Conservation (phyloP, 1,140 invertebrate species). For the Drosophila paulistorum region DNA sequence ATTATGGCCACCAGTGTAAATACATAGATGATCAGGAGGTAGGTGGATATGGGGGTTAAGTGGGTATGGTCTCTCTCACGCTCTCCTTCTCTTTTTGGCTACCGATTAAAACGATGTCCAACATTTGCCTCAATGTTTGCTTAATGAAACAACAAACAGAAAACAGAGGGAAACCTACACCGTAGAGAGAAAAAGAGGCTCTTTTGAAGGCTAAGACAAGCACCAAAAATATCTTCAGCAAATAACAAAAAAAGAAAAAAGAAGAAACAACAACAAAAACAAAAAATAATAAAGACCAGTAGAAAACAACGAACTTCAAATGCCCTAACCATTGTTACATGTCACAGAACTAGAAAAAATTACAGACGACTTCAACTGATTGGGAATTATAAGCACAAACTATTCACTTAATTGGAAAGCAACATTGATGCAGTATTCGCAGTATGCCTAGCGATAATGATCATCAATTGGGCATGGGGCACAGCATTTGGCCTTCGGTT, state of each 20-base stretch:
- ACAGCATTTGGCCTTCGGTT: slow-evolving; percentile 33
- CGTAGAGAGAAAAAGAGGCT: slow-evolving; percentile 16
- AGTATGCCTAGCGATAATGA: slow-evolving; percentile 39
- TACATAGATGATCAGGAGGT: slow-evolving; percentile 1
- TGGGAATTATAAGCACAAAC: neutral
- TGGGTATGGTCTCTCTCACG: too few relatives aligned
- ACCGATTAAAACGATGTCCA: slow-evolving; percentile 67
- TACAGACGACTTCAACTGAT: neutral
- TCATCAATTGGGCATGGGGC: slow-evolving; percentile 32
- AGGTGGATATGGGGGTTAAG: slow-evolving; percentile 1
- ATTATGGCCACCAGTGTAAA: neutral
- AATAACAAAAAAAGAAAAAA: slow-evolving; percentile 36
- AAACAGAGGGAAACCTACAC: slow-evolving; percentile 4
- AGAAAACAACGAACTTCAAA: slow-evolving; percentile 23
- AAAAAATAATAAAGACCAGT: neutral
- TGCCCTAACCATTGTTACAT: slow-evolving; percentile 10
- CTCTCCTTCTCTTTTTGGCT: slow-evolving; percentile 23
- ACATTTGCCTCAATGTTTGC: slow-evolving; percentile 62
- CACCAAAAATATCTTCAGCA: slow-evolving; percentile 58
- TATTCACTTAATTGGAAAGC: neutral
- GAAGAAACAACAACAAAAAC: neutral
- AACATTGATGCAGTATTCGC: neutral
- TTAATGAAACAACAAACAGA: slow-evolving; percentile 60
- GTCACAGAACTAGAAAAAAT: neutral
- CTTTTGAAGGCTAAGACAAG: slow-evolving; percentile 37